A percentile compares a stretch with the other conserved stretches of the same genome.
Conservation (phyloP, 2,888 invertebrate species). For the Clitarchus hookeri region DNA sequence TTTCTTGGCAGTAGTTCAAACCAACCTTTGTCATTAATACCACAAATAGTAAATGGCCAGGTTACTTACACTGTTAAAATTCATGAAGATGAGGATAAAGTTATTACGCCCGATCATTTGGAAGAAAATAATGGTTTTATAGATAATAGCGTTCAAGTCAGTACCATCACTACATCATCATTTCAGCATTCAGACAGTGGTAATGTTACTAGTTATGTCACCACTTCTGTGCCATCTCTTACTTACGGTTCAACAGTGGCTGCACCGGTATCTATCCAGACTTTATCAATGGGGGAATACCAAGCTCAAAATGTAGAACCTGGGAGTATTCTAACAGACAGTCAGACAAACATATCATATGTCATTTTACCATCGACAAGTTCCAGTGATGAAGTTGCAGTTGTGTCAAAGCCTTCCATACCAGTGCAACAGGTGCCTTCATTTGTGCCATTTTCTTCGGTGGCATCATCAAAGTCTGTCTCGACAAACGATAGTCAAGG, state of each 20-base stretch:
- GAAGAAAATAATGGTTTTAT: background rate
- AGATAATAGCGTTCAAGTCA: background rate
- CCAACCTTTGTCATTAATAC: conserved; percentile 40
- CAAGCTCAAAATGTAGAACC: conserved; percentile 3
- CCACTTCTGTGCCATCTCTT: conserved; percentile 16
- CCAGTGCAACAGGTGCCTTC: conserved; percentile 17
- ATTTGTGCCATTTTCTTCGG: conserved; percentile 25
- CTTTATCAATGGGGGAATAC: conserved; percentile 18
- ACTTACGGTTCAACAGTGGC: conserved; percentile 24
- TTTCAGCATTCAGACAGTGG: background rate
- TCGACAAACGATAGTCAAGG: background rate
- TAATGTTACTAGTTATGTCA: conserved; percentile 29
- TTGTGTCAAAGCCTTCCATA: conserved; percentile 23
- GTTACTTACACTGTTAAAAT: conserved; percentile 42
- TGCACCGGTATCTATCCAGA: conserved; percentile 20
- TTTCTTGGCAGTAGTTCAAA: conserved; percentile 31
- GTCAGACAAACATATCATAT: conserved; percentile 32
- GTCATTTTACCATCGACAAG: conserved; percentile 31
- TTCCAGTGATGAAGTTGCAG: conserved; percentile 15
- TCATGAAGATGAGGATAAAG: conserved; percentile 27
- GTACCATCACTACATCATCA: background rate
- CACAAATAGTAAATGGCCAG: conserved; percentile 41
- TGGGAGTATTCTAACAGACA: conserved; percentile 23
- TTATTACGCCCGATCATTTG: background rate
- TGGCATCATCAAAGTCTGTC: background rate